Evolutionary conservation across 2,797 vertebrate genomes (phyloP).

Genomic region (Glyptemys insculpta): DNA sequence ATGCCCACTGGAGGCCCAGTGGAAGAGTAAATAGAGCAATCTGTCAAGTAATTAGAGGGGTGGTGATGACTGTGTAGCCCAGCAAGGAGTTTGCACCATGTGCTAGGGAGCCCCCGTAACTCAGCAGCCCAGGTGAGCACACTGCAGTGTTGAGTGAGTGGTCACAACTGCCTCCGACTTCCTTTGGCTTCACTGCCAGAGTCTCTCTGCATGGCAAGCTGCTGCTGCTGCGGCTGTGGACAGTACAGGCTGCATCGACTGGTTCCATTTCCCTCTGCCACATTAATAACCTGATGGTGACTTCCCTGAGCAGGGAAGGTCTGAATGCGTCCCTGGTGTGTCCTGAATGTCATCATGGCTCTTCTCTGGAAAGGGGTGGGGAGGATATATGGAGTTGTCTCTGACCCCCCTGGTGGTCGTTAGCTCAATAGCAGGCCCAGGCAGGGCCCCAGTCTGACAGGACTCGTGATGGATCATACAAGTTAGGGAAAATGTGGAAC

Average conservation of each 20-base stretch:
- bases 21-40: slow-evolving; percentile 43
- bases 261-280: not conserved
- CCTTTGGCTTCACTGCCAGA: not conserved
- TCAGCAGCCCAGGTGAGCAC: not conserved
- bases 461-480: not conserved
- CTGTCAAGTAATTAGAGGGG: not conserved
- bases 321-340: not conserved
- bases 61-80: not conserved
- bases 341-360: not conserved
- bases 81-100: not conserved
- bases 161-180: not conserved
- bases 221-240: not conserved
- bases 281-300: not conserved
- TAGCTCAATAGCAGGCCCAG: not conserved
- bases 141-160: not conserved
- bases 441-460: not conserved
- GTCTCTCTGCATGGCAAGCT: not conserved
- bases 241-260: not conserved
- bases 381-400: not conserved
- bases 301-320: not conserved
- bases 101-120: not conserved
- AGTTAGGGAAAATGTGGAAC: slow-evolving; percentile 25
- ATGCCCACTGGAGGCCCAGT: not conserved
- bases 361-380: not conserved
- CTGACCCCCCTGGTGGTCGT: no score